Conservation (phyloP, 1,140 invertebrate species). For the Drosophila hydei region DNA sequence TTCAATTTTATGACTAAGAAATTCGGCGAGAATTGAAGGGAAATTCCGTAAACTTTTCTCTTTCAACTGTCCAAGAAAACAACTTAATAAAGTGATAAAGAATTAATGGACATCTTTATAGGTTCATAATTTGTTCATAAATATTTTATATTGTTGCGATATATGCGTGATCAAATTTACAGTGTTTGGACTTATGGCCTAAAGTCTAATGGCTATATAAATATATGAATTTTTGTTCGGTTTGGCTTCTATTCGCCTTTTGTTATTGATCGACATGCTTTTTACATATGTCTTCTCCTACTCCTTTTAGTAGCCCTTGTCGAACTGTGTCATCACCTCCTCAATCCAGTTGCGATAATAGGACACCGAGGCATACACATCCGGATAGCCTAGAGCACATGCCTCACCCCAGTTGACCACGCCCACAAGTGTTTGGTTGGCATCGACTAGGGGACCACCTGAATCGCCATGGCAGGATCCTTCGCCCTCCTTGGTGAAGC, state of each 20-base stretch:
- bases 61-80: constrained; percentile 1
- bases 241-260: constrained; percentile 48
- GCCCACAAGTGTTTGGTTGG: constrained; percentile 67
- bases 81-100: constrained; percentile 34
- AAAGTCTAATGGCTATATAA: constrained; percentile 1
- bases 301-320: constrained; percentile 45
- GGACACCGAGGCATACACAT: constrained; percentile 84
- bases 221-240: constrained; percentile 47
- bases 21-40: background rate
- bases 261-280: background rate
- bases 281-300: background rate
- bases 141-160: constrained; percentile 31
- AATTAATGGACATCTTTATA: background rate
- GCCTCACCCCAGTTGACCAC: constrained; percentile 86
- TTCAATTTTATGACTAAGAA: constrained; percentile 23
- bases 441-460: constrained; percentile 84
- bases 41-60: background rate
- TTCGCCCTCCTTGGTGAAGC: constrained; percentile 85
- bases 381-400: constrained; percentile 85
- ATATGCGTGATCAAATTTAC: constrained; percentile 50
- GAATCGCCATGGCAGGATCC: constrained; percentile 86
- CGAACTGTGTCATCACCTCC: constrained; percentile 36
- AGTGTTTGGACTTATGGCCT: constrained; percentile 38
- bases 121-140: constrained; percentile 25
- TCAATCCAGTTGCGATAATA: constrained; percentile 82